Base-by-base conservation (phyloP, 2,888 invertebrate genomes). In the Lagria hirta region DNA sequence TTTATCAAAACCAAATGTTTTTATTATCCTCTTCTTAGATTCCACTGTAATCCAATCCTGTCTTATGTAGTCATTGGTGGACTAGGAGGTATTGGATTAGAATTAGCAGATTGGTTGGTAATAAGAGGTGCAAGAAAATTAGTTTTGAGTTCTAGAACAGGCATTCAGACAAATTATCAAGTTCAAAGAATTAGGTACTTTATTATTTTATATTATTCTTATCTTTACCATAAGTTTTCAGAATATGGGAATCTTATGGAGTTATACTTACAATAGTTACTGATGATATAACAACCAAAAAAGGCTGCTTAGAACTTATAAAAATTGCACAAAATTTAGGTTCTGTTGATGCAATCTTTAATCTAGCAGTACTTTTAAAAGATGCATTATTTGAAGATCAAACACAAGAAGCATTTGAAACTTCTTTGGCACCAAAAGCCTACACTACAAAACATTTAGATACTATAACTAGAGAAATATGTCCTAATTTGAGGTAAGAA, bases 1-100 rank as follows among this genome's bases (percentile, higher is more conserved):
- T 10, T 16, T 7, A 10, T 4, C n/a, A 3, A 8, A 4, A n/a
- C n/a, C n/a, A n/a, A n/a, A n/a, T n/a, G n/a, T n/a, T n/a, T n/a
- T 10, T 20, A 12, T 3, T 11, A n/a, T 2, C 18, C 2, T 4
- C 11, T 6, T 43, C 24, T 3, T 8, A 49, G 52, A 16, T 50
- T 42, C 21, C 10, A 28, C 8, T 43, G 43, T 24, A 15, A 36
- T 30, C 21, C 24, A 5, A 10, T 26, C 3, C 37, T 32, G 61
- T 48, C 76, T 6, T 80, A 88, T 71, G 61, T 88, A 0, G 77
- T 88, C 3, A 75, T 83, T 1, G 88, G 88, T 5, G 94, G 95
- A 24, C 76, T 96, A 0, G 96, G 96, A 24, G 95, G 95, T 0
- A 91, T 96, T 63, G 96, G 95, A 3, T 73, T 96, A 30, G 95